phyloP scores from a whole-genome alignment of 2,888 invertebrate genomes.

The Lasioglossum pauxillum region DNA sequence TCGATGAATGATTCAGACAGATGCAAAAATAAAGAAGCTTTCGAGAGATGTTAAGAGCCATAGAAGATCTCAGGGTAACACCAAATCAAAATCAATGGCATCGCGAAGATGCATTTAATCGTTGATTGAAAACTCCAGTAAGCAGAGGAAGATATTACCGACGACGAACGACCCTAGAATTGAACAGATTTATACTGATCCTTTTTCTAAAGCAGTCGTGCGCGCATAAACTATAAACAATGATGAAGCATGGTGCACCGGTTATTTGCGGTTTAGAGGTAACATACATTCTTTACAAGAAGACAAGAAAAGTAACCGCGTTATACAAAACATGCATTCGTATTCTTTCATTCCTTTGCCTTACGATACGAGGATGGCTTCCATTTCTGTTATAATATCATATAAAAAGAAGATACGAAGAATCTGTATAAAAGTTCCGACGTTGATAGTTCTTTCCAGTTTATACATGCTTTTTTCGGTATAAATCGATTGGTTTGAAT shows the following conservation, averaged over 20 bases:
- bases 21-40: conserved; percentile 59
- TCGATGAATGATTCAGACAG: conserved; percentile 54
- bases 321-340: conserved; percentile 18
- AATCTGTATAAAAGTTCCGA: conserved; percentile 39
- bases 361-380: conserved; percentile 50
- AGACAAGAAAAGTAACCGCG: conserved; percentile 9
- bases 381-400: conserved; percentile 45
- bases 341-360: conserved; percentile 53
- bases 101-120: conserved; percentile 54
- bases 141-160: conserved; percentile 47
- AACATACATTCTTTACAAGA: conserved; percentile 16
- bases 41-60: conserved; percentile 72
- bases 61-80: conserved; percentile 73
- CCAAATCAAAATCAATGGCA: conserved; percentile 71
- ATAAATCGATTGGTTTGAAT: conserved; percentile 11
- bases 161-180: conserved; percentile 1
- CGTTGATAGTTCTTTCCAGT: conserved; percentile 19
- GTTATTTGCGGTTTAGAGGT: conserved; percentile 11
- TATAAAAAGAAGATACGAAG: conserved; percentile 24
- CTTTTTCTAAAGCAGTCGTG: conserved; percentile 14
- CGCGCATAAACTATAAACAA: conserved; percentile 27
- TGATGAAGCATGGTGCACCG: conserved; percentile 23
- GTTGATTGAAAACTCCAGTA: conserved; percentile 46
- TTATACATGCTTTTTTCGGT: conserved; percentile 39
- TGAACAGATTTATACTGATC: conserved; percentile 27